Evolutionary conservation across 2,113 vertebrate species (phyloP).

Genomic region (Tylochromis polylepis): DNA sequence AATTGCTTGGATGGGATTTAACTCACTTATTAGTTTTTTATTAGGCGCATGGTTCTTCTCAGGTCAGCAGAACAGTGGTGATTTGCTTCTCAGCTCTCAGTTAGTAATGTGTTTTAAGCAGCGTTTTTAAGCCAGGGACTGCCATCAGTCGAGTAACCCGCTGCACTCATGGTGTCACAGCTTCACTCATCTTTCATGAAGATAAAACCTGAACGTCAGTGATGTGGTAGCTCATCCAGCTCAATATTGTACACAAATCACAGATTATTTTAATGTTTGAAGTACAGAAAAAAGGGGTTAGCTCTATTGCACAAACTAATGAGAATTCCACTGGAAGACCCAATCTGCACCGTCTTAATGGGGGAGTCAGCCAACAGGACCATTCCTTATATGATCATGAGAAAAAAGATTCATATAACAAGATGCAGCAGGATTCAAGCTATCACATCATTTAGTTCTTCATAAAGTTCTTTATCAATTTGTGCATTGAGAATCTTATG

Average conservation of each 20-base stretch:
- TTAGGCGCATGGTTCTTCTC: neutral
- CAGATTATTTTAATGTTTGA: neutral
- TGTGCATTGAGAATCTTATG: neutral
- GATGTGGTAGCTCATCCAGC: neutral
- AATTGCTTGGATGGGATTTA: neutral
- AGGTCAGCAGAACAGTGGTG: neutral
- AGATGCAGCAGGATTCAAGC: neutral
- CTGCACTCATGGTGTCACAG: neutral
- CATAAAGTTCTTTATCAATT: neutral
- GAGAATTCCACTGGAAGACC: neutral
- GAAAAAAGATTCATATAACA: neutral
- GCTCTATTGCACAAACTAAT: neutral
- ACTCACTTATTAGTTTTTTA: neutral
- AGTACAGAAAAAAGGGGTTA: neutral
- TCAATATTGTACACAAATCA: neutral
- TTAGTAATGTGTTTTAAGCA: neutral
- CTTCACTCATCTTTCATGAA: neutral
- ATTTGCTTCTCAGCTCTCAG: neutral
- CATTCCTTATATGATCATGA: fast-evolving
- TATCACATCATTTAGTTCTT: neutral
- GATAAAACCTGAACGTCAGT: neutral
- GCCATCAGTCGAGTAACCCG: neutral
- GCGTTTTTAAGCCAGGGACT: neutral
- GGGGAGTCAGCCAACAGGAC: neutral
- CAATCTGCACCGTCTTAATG: neutral